phyloP scores from a whole-genome alignment of 2,797 vertebrate genomes.

The Ciconia nigra region DNA sequence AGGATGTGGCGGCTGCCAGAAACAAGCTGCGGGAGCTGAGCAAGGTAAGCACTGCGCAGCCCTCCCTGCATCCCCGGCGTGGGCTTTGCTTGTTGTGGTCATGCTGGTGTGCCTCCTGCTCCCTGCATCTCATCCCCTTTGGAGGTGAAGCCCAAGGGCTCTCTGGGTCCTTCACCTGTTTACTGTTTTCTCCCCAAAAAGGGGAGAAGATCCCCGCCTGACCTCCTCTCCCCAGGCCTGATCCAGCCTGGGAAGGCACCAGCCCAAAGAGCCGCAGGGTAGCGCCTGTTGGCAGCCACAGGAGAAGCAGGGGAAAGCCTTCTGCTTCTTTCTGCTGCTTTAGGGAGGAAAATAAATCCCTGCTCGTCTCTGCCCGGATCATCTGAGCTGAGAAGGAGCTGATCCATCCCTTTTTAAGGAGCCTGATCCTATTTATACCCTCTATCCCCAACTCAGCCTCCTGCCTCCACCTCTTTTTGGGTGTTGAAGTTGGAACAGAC shows the following conservation, averaged over 20 bases:
- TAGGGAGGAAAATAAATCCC: background rate
- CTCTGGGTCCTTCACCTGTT: background rate
- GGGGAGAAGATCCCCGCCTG: background rate
- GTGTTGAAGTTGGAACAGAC: background rate
- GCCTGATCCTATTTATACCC: background rate
- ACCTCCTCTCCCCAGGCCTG: background rate
- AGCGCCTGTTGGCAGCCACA: background rate
- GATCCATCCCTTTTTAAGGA: background rate
- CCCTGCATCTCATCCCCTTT: background rate
- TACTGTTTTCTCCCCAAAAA: background rate
- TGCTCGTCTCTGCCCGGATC: rapidly evolving
- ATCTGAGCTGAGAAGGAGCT: background rate
- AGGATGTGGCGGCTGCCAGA: conserved; percentile 81
- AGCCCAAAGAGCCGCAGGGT: background rate
- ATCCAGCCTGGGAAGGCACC: background rate
- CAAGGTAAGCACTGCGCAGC: conserved; percentile 74
- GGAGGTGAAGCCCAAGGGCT: background rate
- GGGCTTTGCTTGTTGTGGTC: background rate
- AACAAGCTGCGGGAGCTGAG: conserved; percentile 87
- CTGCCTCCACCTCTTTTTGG: background rate
- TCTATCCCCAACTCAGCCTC: background rate
- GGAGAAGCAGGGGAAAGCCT: background rate
- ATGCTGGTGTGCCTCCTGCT: background rate
- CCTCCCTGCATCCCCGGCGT: rapidly evolving
- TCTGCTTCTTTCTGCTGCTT: background rate